Conservation (phyloP, 2,888 invertebrate species). For the Liodrosophila aerea region DNA sequence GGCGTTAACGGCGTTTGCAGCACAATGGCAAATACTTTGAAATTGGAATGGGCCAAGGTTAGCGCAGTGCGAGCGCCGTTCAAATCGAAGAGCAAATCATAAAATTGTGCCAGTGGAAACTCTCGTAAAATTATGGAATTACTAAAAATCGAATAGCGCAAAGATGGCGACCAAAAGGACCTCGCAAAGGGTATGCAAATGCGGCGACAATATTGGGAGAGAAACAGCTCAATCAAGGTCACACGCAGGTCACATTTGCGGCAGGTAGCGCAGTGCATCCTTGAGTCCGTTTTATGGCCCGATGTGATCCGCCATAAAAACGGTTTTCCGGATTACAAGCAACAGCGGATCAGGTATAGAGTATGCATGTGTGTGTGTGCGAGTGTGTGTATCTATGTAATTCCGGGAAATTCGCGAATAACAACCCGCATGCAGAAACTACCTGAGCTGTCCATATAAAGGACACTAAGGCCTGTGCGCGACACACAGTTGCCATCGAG, state of each 20-base stretch:
- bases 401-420: slow-evolving; percentile 57
- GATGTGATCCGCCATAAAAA: slow-evolving; percentile 42
- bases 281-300: too few relatives aligned
- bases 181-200: too few relatives aligned
- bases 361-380: too few relatives aligned
- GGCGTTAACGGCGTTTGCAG: slow-evolving; percentile 55
- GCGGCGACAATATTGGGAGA: too few relatives aligned
- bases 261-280: too few relatives aligned
- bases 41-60: slow-evolving; percentile 41
- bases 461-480: slow-evolving; percentile 10
- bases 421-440: slow-evolving; percentile 2
- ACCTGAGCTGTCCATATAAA: slow-evolving; percentile 52
- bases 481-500: slow-evolving; percentile 42
- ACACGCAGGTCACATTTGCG: not conserved
- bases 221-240: slow-evolving; percentile 4
- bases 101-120: slow-evolving; percentile 4
- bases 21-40: slow-evolving; percentile 50
- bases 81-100: not conserved
- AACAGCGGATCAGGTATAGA: too few relatives aligned
- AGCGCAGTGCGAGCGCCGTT: slow-evolving; percentile 35
- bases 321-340: slow-evolving; percentile 47
- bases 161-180: too few relatives aligned
- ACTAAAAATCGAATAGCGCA: too few relatives aligned
- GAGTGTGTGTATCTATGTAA: too few relatives aligned
- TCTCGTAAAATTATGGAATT: slow-evolving; percentile 2